A percentile compares a stretch with the other conserved stretches of the same genome.
These are phyloP conservation scores for Anagyrus pseudococci DNA, from an alignment of 2,888 invertebrate genomes.

Conservation along the genomic window DNA sequence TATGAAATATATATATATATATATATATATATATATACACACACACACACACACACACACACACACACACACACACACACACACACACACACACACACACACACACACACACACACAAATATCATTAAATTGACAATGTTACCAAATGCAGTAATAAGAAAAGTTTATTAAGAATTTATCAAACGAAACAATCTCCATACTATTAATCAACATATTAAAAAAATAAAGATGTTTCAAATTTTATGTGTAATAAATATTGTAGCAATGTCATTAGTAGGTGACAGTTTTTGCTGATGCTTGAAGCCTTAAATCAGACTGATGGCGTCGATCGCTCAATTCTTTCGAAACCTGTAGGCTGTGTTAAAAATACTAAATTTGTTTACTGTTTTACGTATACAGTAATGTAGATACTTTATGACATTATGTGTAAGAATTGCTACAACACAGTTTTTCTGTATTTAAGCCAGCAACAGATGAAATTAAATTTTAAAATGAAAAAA, in stretches of 20 bases:
- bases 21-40: too few relatives aligned
- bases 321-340: constrained; percentile 9
- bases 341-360: constrained; percentile 6
- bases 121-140: neutral
- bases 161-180: neutral
- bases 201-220: neutral
- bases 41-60: too few relatives aligned
- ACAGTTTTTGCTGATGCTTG: constrained; percentile 9
- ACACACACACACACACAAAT: too few relatives aligned
- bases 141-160: neutral
- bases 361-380: neutral
- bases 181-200: too few relatives aligned
- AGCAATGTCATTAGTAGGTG: neutral
- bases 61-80: too few relatives aligned
- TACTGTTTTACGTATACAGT: neutral
- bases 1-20: too few relatives aligned
- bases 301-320: constrained; percentile 17
- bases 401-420: too few relatives aligned
- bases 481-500: neutral
- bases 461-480: neutral
- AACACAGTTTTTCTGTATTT: neutral
- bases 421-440: neutral
- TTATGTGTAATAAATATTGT: neutral
- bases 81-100: too few relatives aligned
- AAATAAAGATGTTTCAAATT: neutral